Evolutionary conservation across 2,888 invertebrate genomes (phyloP).

Genomic region (Cistogaster globosa): DNA sequence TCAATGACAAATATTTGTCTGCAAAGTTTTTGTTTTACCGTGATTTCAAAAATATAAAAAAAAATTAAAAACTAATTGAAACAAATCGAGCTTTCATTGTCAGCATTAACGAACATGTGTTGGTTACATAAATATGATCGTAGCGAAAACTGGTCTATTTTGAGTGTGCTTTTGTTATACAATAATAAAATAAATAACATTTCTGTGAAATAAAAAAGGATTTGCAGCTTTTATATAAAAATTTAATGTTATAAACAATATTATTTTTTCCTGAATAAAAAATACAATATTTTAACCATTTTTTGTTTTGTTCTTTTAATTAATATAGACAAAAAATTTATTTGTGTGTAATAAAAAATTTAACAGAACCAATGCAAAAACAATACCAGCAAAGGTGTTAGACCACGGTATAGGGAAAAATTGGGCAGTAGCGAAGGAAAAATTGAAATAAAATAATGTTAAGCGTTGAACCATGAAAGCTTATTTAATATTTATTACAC

Average conservation of each 20-base stretch:
- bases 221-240: neutral
- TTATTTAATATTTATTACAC: conserved; percentile 66
- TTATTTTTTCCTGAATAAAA: conserved; percentile 28
- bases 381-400: neutral
- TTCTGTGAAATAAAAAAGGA: neutral
- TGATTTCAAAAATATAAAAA: too few species aligned
- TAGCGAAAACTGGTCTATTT: neutral
- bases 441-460: conserved; percentile 37
- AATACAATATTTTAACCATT: neutral
- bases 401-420: neutral
- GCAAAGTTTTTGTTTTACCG: too few species aligned
- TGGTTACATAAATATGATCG: neutral
- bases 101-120: neutral
- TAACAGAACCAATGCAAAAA: neutral
- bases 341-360: conserved; percentile 26
- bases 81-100: neutral
- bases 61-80: neutral
- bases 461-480: conserved; percentile 59
- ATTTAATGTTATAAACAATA: too few species aligned
- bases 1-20: too few species aligned
- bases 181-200: neutral
- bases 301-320: conserved; percentile 31
- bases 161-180: neutral
- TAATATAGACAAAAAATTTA: conserved; percentile 21
- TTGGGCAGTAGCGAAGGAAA: neutral